Evolutionary conservation across 2,888 invertebrate genomes (phyloP).

Genomic region (Hirtodrosophila duncani): DNA sequence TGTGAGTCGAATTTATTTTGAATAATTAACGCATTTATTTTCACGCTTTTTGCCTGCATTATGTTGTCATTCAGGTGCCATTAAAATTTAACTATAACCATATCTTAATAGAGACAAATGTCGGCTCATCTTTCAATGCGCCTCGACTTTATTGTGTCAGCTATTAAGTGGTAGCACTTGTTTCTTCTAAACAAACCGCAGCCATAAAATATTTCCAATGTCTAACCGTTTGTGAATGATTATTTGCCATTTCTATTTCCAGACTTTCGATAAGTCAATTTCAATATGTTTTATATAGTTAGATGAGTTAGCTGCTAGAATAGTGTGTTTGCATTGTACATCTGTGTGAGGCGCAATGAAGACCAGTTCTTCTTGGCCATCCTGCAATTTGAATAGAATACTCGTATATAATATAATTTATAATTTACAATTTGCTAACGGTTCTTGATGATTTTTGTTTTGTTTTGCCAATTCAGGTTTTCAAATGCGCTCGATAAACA

Average conservation of each 20-base stretch:
- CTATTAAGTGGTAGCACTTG: conserved; percentile 28
- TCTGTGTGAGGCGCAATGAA: no score
- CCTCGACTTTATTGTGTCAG: not conserved
- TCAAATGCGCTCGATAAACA: conserved; percentile 23
- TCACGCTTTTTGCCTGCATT: conserved; percentile 30
- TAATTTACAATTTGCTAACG: conserved; percentile 50
- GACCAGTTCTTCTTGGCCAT: conserved; percentile 2
- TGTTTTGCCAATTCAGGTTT: conserved; percentile 61
- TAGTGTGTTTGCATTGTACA: no score
- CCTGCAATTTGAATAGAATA: conserved; percentile 15
- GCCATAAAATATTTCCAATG: conserved; percentile 13
- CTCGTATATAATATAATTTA: no score
- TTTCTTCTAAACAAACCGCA: conserved; percentile 1
- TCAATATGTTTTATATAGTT: no score
- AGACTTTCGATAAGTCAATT: conserved; percentile 7
- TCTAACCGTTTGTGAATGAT: not conserved
- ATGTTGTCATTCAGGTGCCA: conserved; percentile 17
- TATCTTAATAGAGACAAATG: conserved; percentile 2
- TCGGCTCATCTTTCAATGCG: conserved; percentile 1
- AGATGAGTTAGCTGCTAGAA: no score
- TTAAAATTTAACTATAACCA: conserved; percentile 16
- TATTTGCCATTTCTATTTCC: not conserved
- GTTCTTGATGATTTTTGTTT: conserved; percentile 18
- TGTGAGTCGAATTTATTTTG: conserved; percentile 4
- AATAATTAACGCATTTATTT: conserved; percentile 33